These are phyloP conservation scores for Hydractinia symbiolongicarpus DNA, from an alignment of 30 jellyfish, hydroid and myxozoan genomes.

Conservation along the genomic window DNA sequence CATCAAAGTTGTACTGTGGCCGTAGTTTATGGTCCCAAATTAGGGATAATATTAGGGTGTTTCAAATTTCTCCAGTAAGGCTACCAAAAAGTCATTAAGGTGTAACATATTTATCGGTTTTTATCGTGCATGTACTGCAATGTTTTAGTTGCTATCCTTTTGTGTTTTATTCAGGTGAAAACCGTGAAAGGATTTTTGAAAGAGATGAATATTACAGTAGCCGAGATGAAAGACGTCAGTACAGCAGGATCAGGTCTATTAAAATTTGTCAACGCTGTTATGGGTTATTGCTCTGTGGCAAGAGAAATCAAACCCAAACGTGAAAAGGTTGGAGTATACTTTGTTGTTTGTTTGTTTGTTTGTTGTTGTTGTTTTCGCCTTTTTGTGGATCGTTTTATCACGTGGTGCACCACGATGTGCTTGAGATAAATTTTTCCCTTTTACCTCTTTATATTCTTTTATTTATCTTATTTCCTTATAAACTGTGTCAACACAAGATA, in stretches of 20 bases:
- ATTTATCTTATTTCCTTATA: no score
- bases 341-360: no score
- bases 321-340: conserved; percentile 49
- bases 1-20: no score
- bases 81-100: no score
- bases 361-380: background rate
- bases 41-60: no score
- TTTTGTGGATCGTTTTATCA: background rate
- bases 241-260: conserved; percentile 94
- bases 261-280: conserved; percentile 82
- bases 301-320: conserved; percentile 88
- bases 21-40: no score
- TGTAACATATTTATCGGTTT: no score
- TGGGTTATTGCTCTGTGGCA: conserved; percentile 95
- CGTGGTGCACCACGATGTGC: background rate
- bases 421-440: no score
- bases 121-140: no score
- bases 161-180: conserved; percentile 45
- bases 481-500: no score
- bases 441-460: background rate
- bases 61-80: no score
- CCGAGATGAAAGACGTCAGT: conserved; percentile 90
- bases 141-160: background rate
- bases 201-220: conserved; percentile 70
- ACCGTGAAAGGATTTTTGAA: conserved; percentile 66